Evolutionary conservation across 1,140 invertebrate species (phyloP).

Genomic region (Steinernema feltiae): DNA sequence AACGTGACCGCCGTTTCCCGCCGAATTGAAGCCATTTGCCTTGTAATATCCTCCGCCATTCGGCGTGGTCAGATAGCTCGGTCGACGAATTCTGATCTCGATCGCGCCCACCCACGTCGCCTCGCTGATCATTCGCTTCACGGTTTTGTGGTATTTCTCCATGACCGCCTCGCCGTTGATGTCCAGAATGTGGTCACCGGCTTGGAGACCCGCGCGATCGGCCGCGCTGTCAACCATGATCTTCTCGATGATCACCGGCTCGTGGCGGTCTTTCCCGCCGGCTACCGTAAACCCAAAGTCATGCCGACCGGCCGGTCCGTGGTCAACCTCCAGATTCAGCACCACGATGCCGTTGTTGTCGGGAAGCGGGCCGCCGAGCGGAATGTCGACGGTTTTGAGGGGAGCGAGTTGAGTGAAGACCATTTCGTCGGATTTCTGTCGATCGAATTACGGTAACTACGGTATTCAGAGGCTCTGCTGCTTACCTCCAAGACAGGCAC

Average conservation of each 20-base stretch:
- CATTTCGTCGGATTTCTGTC: conserved; percentile 6
- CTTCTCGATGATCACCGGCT: conserved; percentile 19
- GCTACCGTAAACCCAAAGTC: conserved; percentile 34
- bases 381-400: conserved; percentile 2
- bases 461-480: background rate
- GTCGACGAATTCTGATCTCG: conserved; percentile 56
- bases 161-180: conserved; percentile 55
- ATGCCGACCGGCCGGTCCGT: conserved; percentile 23
- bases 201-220: conserved; percentile 57
- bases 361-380: background rate
- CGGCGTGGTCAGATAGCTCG: conserved; percentile 11
- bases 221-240: conserved; percentile 55
- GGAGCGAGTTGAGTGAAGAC: conserved; percentile 15
- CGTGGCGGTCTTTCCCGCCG: conserved; percentile 9
- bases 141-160: conserved; percentile 53
- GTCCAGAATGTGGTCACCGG: conserved; percentile 56
- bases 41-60: background rate
- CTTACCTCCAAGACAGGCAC: conserved; percentile 15
- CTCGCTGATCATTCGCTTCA: conserved; percentile 55
- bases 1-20: background rate
- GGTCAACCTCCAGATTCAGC: conserved; percentile 21
- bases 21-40: background rate
- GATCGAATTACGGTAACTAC: background rate
- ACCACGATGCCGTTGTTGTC: conserved; percentile 17
- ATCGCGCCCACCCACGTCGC: conserved; percentile 57